Conservation (phyloP, 2,888 invertebrate genomes). For the Scelioninae gen. 1 region DNA sequence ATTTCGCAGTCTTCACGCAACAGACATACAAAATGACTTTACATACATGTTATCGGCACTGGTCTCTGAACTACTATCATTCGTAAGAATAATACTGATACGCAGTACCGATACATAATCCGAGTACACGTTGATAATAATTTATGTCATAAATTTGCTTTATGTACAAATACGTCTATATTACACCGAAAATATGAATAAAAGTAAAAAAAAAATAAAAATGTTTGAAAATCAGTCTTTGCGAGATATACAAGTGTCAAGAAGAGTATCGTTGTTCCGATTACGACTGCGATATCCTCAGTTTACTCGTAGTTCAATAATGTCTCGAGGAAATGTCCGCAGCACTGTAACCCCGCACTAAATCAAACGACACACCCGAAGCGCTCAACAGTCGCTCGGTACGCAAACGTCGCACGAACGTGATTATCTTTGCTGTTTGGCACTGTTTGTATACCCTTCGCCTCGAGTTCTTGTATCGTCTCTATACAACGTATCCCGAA, state of each 20-base stretch:
- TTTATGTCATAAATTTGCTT: conserved; percentile 43
- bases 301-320: conserved; percentile 6
- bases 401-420: conserved; percentile 23
- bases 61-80: conserved; percentile 33
- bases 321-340: conserved; percentile 9
- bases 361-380: conserved; percentile 23
- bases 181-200: conserved; percentile 57
- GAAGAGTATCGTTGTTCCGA: conserved; percentile 63
- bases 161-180: conserved; percentile 63
- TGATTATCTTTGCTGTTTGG: conserved; percentile 70
- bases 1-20: conserved; percentile 30
- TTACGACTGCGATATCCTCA: conserved; percentile 30
- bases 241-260: conserved; percentile 55
- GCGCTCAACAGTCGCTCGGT: conserved; percentile 6
- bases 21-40: conserved; percentile 54
- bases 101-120: conserved; percentile 41
- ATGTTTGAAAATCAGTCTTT: conserved; percentile 70
- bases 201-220: conserved; percentile 34
- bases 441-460: conserved; percentile 39
- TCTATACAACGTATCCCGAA: conserved; percentile 64
- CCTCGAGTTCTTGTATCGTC: conserved; percentile 35
- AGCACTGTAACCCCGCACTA: conserved; percentile 25
- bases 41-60: conserved; percentile 28
- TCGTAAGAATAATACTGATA: conserved; percentile 55
- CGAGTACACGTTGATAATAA: conserved; percentile 48